Evolutionary conservation across 2,797 vertebrate genomes (phyloP).

Genomic region (Craterocephalus amniculus): DNA sequence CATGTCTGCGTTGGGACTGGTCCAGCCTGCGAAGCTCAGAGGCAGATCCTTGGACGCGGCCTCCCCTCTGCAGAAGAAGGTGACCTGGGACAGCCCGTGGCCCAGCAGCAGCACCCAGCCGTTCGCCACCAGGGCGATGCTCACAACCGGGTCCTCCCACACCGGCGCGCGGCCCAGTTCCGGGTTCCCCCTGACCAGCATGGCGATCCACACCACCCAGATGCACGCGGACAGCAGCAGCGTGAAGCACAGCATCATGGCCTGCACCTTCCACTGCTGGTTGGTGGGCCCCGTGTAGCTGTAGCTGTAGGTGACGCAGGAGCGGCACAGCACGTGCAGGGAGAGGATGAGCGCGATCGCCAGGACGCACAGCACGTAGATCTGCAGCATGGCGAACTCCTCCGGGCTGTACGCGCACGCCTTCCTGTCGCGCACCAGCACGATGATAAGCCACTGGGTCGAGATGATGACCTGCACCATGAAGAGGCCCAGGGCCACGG

Average conservation of each 20-base stretch:
- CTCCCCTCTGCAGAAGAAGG: conserved; percentile 78
- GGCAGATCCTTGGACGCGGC: conserved; percentile 63
- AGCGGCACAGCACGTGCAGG: conserved; percentile 78
- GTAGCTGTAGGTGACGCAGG: conserved; percentile 79
- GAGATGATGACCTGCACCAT: conserved; percentile 89
- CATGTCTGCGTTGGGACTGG: conserved; percentile 57
- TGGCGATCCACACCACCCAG: conserved; percentile 91
- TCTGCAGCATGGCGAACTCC: conserved; percentile 90
- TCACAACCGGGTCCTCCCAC: conserved; percentile 91
- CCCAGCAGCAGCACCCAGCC: conserved; percentile 90
- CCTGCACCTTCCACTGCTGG: conserved; percentile 64
- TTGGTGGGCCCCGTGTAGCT: conserved; percentile 48
- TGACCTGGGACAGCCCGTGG: conserved; percentile 85
- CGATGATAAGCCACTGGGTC: conserved; percentile 84
- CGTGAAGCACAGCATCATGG: conserved; percentile 82
- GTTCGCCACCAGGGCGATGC: conserved; percentile 87
- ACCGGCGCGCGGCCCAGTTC: conserved; percentile 10
- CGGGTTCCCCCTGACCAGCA: conserved; percentile 79
- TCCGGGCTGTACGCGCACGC: conserved; percentile 58
- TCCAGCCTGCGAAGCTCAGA: conserved; percentile 77
- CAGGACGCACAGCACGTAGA: conserved; percentile 90
- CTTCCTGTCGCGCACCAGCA: conserved; percentile 71
- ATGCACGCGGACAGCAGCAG: conserved; percentile 82
- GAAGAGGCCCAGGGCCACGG: conserved; percentile 75
- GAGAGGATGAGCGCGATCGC: conserved; percentile 77